Base-by-base conservation (phyloP, 1,140 invertebrate genomes). In the Triops longicaudatus region DNA sequence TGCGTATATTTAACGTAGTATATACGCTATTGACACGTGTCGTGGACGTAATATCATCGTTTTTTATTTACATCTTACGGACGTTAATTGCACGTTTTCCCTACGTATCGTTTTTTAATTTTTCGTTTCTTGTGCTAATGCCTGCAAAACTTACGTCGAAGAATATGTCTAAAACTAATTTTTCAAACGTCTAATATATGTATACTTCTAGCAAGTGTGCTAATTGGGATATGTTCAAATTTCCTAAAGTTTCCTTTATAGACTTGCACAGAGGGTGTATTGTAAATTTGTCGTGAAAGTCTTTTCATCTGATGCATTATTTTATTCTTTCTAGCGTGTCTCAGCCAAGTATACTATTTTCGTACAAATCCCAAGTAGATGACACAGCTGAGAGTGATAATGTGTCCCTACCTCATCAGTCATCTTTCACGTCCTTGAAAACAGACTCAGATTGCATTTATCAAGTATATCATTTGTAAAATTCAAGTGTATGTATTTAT, bases 281-380 rank as follows among this genome's bases (percentile, higher is more conserved):
- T 26, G 37, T 73, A 6, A 11, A 72, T 26, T 72, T 73, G 17
- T 43, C 14, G 26, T 74, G n/a, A 9, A 72, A 14, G n/a, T 37
- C 82, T 44, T 73, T 31, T 12, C 50, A 14, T 3, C 26, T 28
- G 44, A 75, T 50, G 44, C 31, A 42, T 11, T 76, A 74, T 78
- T 63, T 81, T 80, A 72, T 79, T 78, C 83, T 88, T n/a, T 84
- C 5, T 84, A 93, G 92, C 81, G 87, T 90, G 11, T 88, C 90
- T 6, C 90, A 91, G 81, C 90, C 91, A 31, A 89, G 89, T 80
- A 90, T 93, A 81, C 89, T 90, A 86, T 93, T 93, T 85, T 93
- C 91, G 26, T 93, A 93, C 83, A 92, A 93, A 85, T 88, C 90
- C 72, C 92, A 93, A 82, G 88, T 92, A 81, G 91, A 93, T 82